phyloP scores from a whole-genome alignment of 2,888 invertebrate genomes.

The Philaethria dido region DNA sequence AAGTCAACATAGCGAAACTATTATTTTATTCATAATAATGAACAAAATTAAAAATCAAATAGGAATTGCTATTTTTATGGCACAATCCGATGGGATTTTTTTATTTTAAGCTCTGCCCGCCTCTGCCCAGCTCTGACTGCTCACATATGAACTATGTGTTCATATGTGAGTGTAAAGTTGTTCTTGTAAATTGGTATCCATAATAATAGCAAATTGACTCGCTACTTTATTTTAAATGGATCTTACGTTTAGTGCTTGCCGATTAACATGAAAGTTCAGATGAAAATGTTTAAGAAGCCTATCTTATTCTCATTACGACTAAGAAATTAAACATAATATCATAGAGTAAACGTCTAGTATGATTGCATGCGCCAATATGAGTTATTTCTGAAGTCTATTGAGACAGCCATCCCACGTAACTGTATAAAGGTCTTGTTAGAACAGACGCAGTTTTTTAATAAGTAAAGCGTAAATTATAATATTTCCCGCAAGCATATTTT shows the following conservation, averaged over 20 bases:
- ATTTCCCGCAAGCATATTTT: too few relatives aligned
- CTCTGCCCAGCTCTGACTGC: too few relatives aligned
- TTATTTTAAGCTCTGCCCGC: not conserved
- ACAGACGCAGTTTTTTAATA: too few relatives aligned
- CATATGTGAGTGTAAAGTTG: too few relatives aligned
- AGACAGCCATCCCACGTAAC: not conserved
- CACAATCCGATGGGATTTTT: not conserved
- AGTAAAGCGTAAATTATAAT: too few relatives aligned
- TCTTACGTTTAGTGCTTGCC: not conserved
- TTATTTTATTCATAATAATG: not conserved
- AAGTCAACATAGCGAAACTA: constrained; percentile 22
- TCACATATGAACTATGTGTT: too few relatives aligned
- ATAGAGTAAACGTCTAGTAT: not conserved
- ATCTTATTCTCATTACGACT: not conserved
- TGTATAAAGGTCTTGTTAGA: not conserved
- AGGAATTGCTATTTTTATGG: not conserved
- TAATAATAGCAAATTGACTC: too few relatives aligned
- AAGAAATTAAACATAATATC: not conserved
- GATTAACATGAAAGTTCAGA: not conserved
- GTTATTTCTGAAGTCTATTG: not conserved
- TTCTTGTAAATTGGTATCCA: too few relatives aligned
- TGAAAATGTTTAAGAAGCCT: too few relatives aligned
- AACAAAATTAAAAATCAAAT: too few relatives aligned
- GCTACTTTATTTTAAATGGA: too few relatives aligned
- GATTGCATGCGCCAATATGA: not conserved